These are phyloP conservation scores for Anableps anableps DNA, from an alignment of 2,797 vertebrate species.

Conservation along the genomic window DNA sequence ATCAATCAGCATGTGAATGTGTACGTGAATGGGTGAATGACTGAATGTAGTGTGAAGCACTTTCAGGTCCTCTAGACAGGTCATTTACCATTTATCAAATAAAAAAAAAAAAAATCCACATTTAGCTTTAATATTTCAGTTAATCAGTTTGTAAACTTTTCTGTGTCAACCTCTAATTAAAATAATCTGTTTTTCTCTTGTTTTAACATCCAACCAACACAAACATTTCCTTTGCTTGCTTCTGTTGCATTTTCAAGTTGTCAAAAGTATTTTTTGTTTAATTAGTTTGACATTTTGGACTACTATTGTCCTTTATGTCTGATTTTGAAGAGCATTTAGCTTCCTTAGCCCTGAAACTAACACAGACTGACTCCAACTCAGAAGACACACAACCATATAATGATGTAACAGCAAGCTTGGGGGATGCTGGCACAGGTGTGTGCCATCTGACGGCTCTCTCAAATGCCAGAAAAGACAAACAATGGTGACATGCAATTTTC, in stretches of 20 bases:
- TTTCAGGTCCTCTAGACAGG: no score
- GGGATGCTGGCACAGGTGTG: conserved; percentile 25
- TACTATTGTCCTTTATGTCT: not conserved
- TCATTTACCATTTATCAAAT: no score
- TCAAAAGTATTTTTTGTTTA: not conserved
- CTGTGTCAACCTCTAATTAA: not conserved
- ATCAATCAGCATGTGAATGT: no score
- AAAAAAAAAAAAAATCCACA: not conserved
- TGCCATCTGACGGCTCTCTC: conserved; percentile 22
- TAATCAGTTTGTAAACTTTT: not conserved
- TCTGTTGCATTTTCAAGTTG: not conserved
- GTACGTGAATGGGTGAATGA: no score
- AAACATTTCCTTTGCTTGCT: not conserved
- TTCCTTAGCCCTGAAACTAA: not conserved
- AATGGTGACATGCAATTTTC: not conserved
- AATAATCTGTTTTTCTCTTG: not conserved
- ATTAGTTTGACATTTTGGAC: conserved; percentile 4
- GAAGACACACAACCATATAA: conserved; percentile 5
- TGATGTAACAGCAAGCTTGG: conserved; percentile 20
- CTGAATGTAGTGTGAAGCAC: no score
- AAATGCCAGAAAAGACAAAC: conserved; percentile 20
- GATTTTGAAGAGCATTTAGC: not conserved
- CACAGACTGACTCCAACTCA: conserved; percentile 15
- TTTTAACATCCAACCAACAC: not conserved
- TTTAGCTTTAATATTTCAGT: not conserved